phyloP scores from a whole-genome alignment of 2,888 invertebrate species.

The Nezara viridula region DNA sequence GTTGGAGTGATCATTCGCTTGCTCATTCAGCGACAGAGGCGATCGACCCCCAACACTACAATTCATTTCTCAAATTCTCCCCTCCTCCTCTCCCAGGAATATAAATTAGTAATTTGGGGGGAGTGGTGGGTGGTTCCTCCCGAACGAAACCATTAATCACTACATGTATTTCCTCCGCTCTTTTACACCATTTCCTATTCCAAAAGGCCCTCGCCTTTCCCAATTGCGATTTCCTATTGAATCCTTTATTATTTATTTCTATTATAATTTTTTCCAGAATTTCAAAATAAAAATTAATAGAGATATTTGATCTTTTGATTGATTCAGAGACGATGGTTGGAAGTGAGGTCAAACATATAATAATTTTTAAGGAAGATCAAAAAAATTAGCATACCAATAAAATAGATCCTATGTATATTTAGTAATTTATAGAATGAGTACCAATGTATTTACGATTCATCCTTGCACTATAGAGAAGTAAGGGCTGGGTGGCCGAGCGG shows the following conservation, averaged over 20 bases:
- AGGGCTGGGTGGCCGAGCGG: too few relatives aligned
- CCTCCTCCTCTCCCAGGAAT: not conserved
- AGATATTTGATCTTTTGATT: too few relatives aligned
- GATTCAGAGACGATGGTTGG: too few relatives aligned
- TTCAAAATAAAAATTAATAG: too few relatives aligned
- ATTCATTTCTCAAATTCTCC: conserved; percentile 13
- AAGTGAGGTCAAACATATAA: too few relatives aligned
- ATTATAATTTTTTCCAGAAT: too few relatives aligned
- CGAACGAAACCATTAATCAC: not conserved
- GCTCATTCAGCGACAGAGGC: not conserved
- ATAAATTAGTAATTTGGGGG: conserved; percentile 23
- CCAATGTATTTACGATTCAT: too few relatives aligned
- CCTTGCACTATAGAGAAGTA: too few relatives aligned
- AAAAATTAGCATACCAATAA: too few relatives aligned
- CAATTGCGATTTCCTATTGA: not conserved
- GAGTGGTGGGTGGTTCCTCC: not conserved
- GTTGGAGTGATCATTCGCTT: not conserved
- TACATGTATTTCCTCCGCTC: not conserved
- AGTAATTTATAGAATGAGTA: too few relatives aligned
- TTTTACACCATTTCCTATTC: not conserved
- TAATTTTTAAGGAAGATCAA: too few relatives aligned
- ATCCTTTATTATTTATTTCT: not conserved
- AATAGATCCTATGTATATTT: too few relatives aligned
- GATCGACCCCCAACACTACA: not conserved
- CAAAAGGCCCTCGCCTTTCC: not conserved